A percentile compares a stretch with the other conserved stretches of the same genome.
phyloP scores from a whole-genome alignment of 2,113 vertebrate species.

The Varanus komodoensis region DNA sequence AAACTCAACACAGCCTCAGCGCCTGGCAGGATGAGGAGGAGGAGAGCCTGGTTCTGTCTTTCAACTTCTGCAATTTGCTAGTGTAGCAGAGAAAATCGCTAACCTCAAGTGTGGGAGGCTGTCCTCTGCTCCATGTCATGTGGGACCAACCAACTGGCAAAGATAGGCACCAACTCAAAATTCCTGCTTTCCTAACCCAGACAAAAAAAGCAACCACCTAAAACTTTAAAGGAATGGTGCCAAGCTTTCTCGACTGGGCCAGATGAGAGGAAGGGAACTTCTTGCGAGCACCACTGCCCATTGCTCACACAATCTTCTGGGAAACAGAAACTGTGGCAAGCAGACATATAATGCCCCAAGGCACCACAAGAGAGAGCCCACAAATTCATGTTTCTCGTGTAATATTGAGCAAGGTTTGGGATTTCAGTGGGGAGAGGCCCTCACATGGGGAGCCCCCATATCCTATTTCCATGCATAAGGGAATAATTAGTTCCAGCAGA shows the following conservation, averaged over 20 bases:
- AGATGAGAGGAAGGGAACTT: neutral
- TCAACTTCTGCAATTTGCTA: constrained; percentile 18
- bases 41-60: neutral
- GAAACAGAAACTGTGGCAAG: neutral
- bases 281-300: neutral
- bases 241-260: neutral
- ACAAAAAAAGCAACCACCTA: neutral
- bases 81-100: constrained; percentile 24
- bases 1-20: neutral
- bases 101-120: constrained; percentile 18
- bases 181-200: neutral
- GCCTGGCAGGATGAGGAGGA: neutral
- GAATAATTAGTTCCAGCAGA: constrained; percentile 25
- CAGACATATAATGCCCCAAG: neutral
- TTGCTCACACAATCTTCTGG: neutral
- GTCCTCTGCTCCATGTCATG: neutral
- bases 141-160: neutral
- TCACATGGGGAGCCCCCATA: neutral
- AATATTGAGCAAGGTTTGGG: constrained; percentile 1
- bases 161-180: constrained; percentile 1
- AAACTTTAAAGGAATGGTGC: neutral
- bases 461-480: neutral
- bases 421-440: neutral
- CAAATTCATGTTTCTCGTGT: neutral
- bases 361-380: neutral